These are phyloP conservation scores for Griposia aprilina DNA, from an alignment of 2,888 invertebrate genomes.

Conservation along the genomic window DNA sequence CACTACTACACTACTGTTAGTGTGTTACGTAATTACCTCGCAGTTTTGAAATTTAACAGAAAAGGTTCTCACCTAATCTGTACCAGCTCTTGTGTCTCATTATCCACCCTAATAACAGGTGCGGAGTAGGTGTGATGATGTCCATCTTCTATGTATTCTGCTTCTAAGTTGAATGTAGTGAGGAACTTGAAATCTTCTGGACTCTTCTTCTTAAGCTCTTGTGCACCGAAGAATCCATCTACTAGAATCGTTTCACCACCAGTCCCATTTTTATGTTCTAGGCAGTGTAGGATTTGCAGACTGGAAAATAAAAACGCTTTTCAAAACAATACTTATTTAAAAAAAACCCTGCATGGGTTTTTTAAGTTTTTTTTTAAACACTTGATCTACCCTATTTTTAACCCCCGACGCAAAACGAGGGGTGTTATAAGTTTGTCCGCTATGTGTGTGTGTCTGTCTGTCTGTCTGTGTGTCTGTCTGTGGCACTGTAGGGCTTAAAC, in stretches of 20 bases:
- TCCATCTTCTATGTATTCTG: constrained; percentile 92
- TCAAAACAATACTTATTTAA: neutral
- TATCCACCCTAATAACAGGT: constrained; percentile 91
- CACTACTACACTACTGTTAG: too few species aligned
- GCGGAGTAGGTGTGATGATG: constrained; percentile 90
- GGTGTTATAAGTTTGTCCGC: too few species aligned
- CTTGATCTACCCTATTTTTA: too few species aligned
- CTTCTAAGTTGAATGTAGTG: constrained; percentile 89
- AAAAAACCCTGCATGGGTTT: too few species aligned
- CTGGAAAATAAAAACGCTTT: constrained; percentile 68
- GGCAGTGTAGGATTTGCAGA: constrained; percentile 85
- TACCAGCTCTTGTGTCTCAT: constrained; percentile 88
- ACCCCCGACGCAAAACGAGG: too few species aligned
- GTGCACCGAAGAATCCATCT: constrained; percentile 93
- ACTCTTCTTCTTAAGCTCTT: constrained; percentile 87
- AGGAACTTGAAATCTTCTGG: constrained; percentile 91
- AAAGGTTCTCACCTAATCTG: constrained; percentile 90
- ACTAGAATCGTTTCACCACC: constrained; percentile 94
- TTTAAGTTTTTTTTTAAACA: too few species aligned
- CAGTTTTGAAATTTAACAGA: neutral
- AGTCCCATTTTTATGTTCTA: constrained; percentile 87
- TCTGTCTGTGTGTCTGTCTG: too few species aligned
- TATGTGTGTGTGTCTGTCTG: too few species aligned
- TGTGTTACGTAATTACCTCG: too few species aligned
- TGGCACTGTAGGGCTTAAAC: too few species aligned